phyloP scores from a whole-genome alignment of 2,888 invertebrate genomes.

The Mesorhabditis spiculigera region DNA sequence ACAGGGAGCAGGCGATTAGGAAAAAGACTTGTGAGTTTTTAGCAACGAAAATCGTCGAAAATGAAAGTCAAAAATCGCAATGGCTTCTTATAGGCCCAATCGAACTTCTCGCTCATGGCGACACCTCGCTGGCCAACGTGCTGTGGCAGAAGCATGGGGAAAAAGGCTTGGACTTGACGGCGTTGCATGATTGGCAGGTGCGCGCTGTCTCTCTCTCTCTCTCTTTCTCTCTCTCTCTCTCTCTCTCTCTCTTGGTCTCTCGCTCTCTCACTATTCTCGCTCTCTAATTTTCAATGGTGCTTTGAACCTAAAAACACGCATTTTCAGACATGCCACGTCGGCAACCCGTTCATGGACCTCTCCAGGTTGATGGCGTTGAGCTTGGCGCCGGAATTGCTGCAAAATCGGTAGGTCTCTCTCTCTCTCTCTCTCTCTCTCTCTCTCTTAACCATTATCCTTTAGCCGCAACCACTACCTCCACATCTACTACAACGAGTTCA shows the following conservation, averaged over 20 bases:
- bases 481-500: neutral
- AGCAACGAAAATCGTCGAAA: no score
- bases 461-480: neutral
- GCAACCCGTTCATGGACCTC: neutral
- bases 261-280: no score
- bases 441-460: neutral
- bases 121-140: neutral
- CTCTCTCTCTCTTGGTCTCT: no score
- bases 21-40: neutral
- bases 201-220: neutral
- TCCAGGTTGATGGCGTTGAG: neutral
- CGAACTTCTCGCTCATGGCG: neutral
- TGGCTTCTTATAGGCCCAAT: neutral
- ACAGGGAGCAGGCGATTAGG: neutral
- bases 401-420: neutral
- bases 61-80: neutral
- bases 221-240: no score
- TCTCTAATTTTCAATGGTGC: no score
- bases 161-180: neutral
- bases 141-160: neutral
- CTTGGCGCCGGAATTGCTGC: neutral
- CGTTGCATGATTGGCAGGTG: neutral
- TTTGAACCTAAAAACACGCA: neutral
- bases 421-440: no score
- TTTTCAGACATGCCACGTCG: neutral